These are phyloP conservation scores for Apostichopus leukothele DNA, from an alignment of 53 echinoderm and acorn worm genomes.

Conservation along the genomic window DNA sequence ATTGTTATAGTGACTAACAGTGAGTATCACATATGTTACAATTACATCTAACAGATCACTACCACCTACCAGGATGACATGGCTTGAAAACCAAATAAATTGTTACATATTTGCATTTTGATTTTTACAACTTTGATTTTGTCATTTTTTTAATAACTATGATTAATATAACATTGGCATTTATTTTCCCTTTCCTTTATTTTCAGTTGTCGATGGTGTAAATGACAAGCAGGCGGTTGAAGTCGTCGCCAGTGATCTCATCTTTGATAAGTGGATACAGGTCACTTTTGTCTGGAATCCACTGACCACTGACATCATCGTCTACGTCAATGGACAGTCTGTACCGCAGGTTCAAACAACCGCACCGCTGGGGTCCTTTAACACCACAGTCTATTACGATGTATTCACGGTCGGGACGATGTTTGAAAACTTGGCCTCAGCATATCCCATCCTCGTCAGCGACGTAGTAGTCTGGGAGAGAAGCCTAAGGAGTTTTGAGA, in stretches of 20 bases:
- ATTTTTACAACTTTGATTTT: too few relatives aligned
- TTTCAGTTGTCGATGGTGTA: conserved; percentile 58
- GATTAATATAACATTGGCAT: neutral
- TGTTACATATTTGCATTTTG: too few relatives aligned
- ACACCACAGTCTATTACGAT: conserved; percentile 48
- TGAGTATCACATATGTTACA: too few relatives aligned
- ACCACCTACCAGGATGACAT: too few relatives aligned
- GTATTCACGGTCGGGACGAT: conserved; percentile 63
- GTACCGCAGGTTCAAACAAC: conserved; percentile 18
- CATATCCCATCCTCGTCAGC: conserved; percentile 43
- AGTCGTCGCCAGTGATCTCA: conserved; percentile 3
- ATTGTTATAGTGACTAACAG: too few relatives aligned
- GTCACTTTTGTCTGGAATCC: conserved; percentile 53
- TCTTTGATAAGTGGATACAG: conserved; percentile 55
- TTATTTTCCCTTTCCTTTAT: neutral
- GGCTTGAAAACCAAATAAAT: too few relatives aligned
- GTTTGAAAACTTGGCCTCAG: conserved; percentile 42
- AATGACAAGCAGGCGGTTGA: conserved; percentile 42
- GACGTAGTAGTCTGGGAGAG: conserved; percentile 79
- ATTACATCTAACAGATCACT: too few relatives aligned
- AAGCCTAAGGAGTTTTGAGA: conserved; percentile 61
- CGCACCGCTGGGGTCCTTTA: neutral
- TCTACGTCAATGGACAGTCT: conserved; percentile 59
- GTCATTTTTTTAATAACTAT: too few relatives aligned
- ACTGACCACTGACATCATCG: conserved; percentile 17